A percentile compares a stretch with the other conserved stretches of the same genome.
phyloP scores from a whole-genome alignment of 2,113 vertebrate genomes.

The Nannospalax galili region DNA sequence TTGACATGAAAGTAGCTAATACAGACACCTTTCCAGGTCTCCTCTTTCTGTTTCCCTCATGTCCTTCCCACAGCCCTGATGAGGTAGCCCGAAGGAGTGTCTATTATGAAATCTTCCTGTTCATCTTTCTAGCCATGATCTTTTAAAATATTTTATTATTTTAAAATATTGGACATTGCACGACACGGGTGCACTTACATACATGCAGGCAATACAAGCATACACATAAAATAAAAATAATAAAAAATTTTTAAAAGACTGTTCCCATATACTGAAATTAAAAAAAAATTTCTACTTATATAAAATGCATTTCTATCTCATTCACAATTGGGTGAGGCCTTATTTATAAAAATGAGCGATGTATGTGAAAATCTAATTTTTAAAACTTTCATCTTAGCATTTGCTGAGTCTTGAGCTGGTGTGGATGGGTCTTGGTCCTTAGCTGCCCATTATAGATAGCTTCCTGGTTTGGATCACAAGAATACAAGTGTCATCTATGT shows the following conservation, averaged over 20 bases:
- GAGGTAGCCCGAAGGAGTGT: too few species aligned
- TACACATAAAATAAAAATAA: too few species aligned
- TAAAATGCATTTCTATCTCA: background rate
- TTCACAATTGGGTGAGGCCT: background rate
- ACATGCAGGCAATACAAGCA: too few species aligned
- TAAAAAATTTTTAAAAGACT: background rate
- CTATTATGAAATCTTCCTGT: too few species aligned
- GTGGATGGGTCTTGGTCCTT: rapidly evolving
- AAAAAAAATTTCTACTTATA: background rate
- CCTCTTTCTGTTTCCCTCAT: too few species aligned
- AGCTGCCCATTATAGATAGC: background rate
- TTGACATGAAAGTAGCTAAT: too few species aligned
- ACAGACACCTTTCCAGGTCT: too few species aligned
- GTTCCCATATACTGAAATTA: background rate
- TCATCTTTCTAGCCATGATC: too few species aligned
- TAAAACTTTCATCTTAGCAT: background rate
- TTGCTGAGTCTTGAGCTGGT: background rate
- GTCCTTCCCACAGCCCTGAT: too few species aligned
- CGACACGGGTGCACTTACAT: too few species aligned
- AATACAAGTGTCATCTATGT: background rate
- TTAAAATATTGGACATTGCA: too few species aligned
- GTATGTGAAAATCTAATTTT: background rate
- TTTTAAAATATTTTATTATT: too few species aligned
- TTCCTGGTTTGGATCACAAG: background rate
- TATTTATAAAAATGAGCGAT: background rate